Percentiles rank a stretch among this genome's conserved stretches.
These are phyloP conservation scores for Drymodes brunneopygia DNA, from an alignment of 2,113 vertebrate genomes.

Conservation along the genomic window DNA sequence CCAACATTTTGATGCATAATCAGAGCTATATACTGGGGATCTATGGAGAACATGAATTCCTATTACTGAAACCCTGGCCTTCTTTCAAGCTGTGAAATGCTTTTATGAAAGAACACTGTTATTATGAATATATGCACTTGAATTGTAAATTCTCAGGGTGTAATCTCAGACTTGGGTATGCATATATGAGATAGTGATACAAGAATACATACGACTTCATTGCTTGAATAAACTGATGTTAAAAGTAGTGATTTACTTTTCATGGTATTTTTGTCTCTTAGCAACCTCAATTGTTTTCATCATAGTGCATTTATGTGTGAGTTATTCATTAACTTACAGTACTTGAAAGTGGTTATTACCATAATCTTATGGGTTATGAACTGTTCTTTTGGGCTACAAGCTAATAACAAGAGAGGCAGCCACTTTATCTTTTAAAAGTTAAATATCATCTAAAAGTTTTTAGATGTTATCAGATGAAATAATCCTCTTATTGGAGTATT, in stretches of 20 bases:
- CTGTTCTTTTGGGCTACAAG: not conserved
- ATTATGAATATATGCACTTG: not conserved
- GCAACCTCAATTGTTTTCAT: conserved; percentile 38
- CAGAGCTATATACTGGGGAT: not conserved
- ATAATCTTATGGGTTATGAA: conserved; percentile 1
- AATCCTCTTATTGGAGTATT: not conserved
- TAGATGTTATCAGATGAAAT: not conserved
- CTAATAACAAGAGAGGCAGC: not conserved
- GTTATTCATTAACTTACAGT: conserved; percentile 14
- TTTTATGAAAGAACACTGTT: not conserved
- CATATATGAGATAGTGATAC: not conserved
- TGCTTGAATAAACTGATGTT: conserved; percentile 37
- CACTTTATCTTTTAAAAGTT: not conserved
- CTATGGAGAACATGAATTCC: not conserved
- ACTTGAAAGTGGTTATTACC: not conserved
- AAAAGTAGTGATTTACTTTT: conserved; percentile 39
- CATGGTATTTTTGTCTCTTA: conserved; percentile 14
- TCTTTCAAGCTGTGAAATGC: conserved; percentile 9
- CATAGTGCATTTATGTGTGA: not conserved
- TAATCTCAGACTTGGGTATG: not conserved
- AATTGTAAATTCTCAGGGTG: conserved; percentile 15
- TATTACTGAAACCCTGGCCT: not conserved
- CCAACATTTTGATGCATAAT: not conserved
- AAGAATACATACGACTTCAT: not conserved
- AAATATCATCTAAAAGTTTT: not conserved